Base-by-base conservation (phyloP, 2,113 vertebrate genomes). In the Paraplagusia blochii region DNA sequence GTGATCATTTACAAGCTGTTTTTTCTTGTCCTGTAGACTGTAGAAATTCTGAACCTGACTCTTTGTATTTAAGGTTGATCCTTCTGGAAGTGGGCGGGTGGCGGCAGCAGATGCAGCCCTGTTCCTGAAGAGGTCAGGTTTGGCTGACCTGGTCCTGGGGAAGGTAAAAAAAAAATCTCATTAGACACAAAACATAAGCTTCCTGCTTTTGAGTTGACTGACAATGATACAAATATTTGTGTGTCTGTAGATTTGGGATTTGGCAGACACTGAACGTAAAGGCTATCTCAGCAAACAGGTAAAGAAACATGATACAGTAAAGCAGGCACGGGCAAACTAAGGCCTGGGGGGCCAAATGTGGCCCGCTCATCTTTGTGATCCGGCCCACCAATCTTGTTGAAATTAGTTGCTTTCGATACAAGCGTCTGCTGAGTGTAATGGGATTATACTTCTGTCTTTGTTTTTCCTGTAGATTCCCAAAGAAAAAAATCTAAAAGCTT, bases 231-330 rank as follows among this genome's bases (percentile, higher is more conserved):
- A 43, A 53, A 36, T 1, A 45, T 13, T 63, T 44, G 54, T 48
- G 40, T 77, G 29, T 77, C 82, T 85, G 57, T 79, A 99, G 97
- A 92, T 99, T 88, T 99, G 97, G 97, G 95, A 99, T 87, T 92
- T 99, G 77, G 92, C 97, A 16, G 97, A 99, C 80, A 92, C 93
- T 58, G 95, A 98, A 85, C 89, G 93, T 66, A 98, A 97, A 90
- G 96, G 97, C 55, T 87, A 89, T 76, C 90, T 99, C 58, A 98
- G 90, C 84, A 98, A 98, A 88, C 95, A 98, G 94, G 97, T 99
- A 92, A 0, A 17, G 9, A 14, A 14, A 10, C 29, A 9, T 29
- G 9, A 11, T 13, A 33, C 2, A 34, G 19, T 40, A n/a, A n/a
- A n/a, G n/a, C n/a, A n/a, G n/a, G n/a, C n/a, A n/a, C n/a, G n/a